Evolutionary conservation across 1,140 invertebrate genomes (phyloP), one percentile per base, ranked within the genome.

Genomic region (Tetranychus urticae): DNA sequence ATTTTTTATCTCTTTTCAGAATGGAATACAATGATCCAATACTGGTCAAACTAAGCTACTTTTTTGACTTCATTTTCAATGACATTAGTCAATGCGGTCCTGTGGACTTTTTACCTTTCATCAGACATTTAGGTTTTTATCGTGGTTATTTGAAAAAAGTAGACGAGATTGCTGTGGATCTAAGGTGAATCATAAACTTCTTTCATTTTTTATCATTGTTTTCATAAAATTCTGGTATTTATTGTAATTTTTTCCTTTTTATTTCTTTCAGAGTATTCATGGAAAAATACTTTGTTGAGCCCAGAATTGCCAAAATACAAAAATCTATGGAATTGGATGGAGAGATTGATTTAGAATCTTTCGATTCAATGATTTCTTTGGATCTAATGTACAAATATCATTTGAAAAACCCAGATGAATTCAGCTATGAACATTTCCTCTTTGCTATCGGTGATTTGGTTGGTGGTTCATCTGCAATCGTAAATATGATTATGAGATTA

Each of bases 71-170:
- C 59, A 83, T 92, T 3, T 92, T 92, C 73, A 86, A 81, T 77
- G 86, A 90, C 69, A 71, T 91, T 55, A 89, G 90, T 69, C 82
- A 86, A 69, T 86, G 86, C 0, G 88, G 86, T 68, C 80, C 84
- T 0, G 79, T 86, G 0, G 88, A 92, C 68, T 88, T 91, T 69
- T 70, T 92, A n/a, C 87, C 88, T 0, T 85, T 83, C 77, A 67
- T 90, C 1, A 74, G 80, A 60, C 33, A 62, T 4, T 63, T 65
- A 48, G 58, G 61, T 31, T 14, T 60, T n/a, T n/a, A 3, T 13
- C 42, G 45, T 37, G 7, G 31, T 1, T 64, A 65, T 54, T 42
- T 65, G 6, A 56, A 58, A 13, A 13, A 61, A 7, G 34, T 65
- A 33, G 55, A 42, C 13, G 23, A 58, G 6, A 48, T 42, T n/a